Conservation (phyloP, 92 coral and sea anemone species). For the Anthopleura xanthogrammica region DNA sequence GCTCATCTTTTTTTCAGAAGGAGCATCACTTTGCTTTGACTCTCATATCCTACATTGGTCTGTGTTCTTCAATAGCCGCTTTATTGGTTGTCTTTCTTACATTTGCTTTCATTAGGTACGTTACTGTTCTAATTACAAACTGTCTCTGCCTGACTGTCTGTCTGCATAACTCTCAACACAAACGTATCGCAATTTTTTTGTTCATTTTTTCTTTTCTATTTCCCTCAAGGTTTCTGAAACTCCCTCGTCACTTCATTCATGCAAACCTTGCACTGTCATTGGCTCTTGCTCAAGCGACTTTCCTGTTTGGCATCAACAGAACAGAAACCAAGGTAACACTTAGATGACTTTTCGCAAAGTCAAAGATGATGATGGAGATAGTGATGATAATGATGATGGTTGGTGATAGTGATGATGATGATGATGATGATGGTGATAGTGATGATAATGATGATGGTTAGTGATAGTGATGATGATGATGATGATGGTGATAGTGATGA, state of each 20-base stretch:
- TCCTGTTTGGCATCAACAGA: slow-evolving; percentile 75
- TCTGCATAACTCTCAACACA: no score
- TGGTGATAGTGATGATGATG: no score
- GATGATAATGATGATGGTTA: no score
- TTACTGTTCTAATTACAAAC: background rate
- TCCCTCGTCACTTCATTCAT: slow-evolving; percentile 80
- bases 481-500: no score
- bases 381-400: no score
- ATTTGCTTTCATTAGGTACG: slow-evolving; percentile 75
- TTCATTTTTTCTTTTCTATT: background rate
- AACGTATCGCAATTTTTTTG: background rate
- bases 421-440: no score
- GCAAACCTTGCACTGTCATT: slow-evolving; percentile 89
- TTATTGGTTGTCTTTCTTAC: slow-evolving; percentile 75
- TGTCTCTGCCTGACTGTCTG: background rate
- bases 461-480: no score
- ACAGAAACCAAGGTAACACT: slow-evolving; percentile 63
- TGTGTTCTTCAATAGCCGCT: slow-evolving; percentile 71
- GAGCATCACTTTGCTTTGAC: slow-evolving; percentile 60
- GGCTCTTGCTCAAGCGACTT: slow-evolving; percentile 73
- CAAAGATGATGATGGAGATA: no score
- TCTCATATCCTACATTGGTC: slow-evolving; percentile 72
- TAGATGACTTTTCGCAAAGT: no score
- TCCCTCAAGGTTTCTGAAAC: slow-evolving; percentile 62
- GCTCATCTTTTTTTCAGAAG: slow-evolving; percentile 39